Percentiles rank a stretch among this genome's conserved stretches.
These are phyloP conservation scores for Gerris lacustris DNA, from an alignment of 2,888 invertebrate species.

Conservation along the genomic window DNA sequence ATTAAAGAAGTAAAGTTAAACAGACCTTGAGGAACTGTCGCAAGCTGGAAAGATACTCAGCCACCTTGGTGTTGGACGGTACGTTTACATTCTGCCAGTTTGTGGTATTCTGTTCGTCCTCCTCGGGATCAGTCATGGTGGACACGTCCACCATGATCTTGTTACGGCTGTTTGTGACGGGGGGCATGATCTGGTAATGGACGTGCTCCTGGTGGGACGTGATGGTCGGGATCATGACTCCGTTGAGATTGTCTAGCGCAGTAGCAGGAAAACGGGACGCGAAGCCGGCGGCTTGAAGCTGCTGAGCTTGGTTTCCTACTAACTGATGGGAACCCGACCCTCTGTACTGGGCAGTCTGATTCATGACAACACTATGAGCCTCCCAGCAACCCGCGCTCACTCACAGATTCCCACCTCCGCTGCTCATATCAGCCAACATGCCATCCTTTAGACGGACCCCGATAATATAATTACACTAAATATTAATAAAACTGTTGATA, in stretches of 20 bases:
- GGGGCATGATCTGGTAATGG: slow-evolving; percentile 8
- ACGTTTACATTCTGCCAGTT: slow-evolving; percentile 30
- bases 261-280: background rate
- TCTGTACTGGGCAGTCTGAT: slow-evolving; percentile 4
- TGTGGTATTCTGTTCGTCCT: slow-evolving; percentile 27
- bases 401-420: too few relatives aligned
- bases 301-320: background rate
- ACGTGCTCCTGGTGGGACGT: background rate
- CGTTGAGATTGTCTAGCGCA: background rate
- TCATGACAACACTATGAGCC: background rate
- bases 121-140: slow-evolving; percentile 33
- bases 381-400: too few relatives aligned
- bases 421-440: too few relatives aligned
- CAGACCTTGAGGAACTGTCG: slow-evolving; percentile 32
- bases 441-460: too few relatives aligned
- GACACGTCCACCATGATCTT: slow-evolving; percentile 31
- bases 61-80: slow-evolving; percentile 32
- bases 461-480: too few relatives aligned
- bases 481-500: too few relatives aligned
- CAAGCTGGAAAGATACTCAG: slow-evolving; percentile 32
- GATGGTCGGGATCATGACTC: slow-evolving; percentile 1
- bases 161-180: slow-evolving; percentile 17
- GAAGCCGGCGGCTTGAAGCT: background rate
- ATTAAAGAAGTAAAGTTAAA: background rate
- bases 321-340: background rate